Evolutionary conservation across 2,113 vertebrate genomes (phyloP).

Genomic region (Theristicus caerulescens): DNA sequence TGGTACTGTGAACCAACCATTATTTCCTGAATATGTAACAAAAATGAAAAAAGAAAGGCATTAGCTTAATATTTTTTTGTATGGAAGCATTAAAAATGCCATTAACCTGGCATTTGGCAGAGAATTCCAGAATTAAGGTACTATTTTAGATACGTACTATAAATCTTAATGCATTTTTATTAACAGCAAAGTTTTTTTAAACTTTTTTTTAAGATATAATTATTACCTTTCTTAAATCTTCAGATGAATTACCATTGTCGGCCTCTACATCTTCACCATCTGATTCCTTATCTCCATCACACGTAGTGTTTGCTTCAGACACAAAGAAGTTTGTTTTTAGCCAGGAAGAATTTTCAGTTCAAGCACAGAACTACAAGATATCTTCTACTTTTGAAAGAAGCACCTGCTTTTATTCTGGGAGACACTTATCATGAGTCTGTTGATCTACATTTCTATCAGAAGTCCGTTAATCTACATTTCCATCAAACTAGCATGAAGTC

Average conservation of each 20-base stretch:
- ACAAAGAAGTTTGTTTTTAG: background rate
- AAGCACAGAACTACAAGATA: background rate
- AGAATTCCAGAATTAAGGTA: background rate
- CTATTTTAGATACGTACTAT: background rate
- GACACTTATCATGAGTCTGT: background rate
- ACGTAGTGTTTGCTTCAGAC: conserved; percentile 86
- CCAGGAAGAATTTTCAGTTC: background rate
- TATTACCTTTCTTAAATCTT: conserved; percentile 92
- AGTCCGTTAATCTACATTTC: background rate
- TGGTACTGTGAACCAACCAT: conserved; percentile 97
- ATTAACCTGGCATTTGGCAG: background rate
- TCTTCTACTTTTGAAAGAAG: background rate
- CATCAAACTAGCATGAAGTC: background rate
- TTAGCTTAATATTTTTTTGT: background rate
- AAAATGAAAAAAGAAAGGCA: background rate
- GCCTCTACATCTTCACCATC: conserved; percentile 86
- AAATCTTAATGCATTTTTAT: background rate
- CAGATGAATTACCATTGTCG: conserved; percentile 86
- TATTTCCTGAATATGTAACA: conserved; percentile 85
- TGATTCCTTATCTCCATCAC: conserved; percentile 95
- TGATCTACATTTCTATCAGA: background rate
- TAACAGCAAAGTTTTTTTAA: background rate
- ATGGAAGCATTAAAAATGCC: background rate
- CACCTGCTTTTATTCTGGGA: background rate
- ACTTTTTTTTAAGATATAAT: background rate